Conservation (phyloP, 2,113 vertebrate genomes). For the Tyrannus savana region DNA sequence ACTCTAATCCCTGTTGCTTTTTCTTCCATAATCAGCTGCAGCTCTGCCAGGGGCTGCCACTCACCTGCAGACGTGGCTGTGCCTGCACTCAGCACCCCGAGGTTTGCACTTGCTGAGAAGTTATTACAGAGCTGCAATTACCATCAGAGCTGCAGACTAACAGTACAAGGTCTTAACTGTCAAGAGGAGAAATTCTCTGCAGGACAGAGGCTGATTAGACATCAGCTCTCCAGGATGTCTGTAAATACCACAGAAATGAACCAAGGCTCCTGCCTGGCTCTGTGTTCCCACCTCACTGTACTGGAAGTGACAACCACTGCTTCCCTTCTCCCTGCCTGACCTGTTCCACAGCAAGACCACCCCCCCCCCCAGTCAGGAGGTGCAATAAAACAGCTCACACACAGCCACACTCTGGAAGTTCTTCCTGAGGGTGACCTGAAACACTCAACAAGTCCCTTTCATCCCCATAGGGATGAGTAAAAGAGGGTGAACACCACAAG, state of each 20-base stretch:
- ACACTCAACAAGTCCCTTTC: background rate
- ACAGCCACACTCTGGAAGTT: background rate
- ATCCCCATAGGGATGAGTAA: background rate
- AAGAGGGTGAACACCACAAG: background rate
- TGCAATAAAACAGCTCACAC: background rate
- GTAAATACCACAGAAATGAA: background rate
- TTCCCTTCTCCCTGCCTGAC: background rate
- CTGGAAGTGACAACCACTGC: background rate
- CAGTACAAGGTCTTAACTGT: background rate
- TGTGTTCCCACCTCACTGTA: background rate
- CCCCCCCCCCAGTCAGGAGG: background rate
- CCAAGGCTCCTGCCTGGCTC: background rate
- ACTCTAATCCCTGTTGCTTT: background rate
- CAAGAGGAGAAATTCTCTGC: conserved; percentile 1
- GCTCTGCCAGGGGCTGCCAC: background rate
- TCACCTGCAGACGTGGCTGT: background rate
- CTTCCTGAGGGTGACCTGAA: background rate
- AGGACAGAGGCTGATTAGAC: background rate
- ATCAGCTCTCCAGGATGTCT: background rate
- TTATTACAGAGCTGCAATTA: background rate
- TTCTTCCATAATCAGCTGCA: background rate
- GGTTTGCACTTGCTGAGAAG: background rate
- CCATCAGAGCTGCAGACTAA: conserved; percentile 11
- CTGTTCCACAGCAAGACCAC: background rate
- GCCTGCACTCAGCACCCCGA: background rate